Percentiles rank a stretch among this genome's conserved stretches.
phyloP scores from a whole-genome alignment of 2,113 vertebrate species.

The Tiliqua scincoides region DNA sequence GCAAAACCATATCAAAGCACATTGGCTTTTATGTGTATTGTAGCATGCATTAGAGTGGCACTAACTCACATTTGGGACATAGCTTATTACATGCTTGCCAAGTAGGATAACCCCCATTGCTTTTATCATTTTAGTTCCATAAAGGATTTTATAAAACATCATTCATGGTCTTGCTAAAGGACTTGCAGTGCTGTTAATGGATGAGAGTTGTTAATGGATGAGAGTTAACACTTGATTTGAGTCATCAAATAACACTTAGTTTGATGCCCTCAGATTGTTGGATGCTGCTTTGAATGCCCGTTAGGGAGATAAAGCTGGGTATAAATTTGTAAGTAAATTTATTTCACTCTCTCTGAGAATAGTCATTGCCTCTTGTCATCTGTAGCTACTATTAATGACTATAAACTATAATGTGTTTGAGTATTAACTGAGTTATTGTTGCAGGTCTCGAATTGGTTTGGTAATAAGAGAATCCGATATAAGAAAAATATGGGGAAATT shows the following conservation, averaged over 20 bases:
- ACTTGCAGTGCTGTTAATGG: background rate
- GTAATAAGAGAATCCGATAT: conserved; percentile 93
- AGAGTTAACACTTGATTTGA: background rate
- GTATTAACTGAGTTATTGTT: background rate
- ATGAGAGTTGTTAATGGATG: background rate
- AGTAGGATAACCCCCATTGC: background rate
- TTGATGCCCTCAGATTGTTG: too few relatives aligned
- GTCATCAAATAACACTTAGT: background rate
- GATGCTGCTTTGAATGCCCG: too few relatives aligned
- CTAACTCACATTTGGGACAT: background rate
- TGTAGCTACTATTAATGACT: background rate
- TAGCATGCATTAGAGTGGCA: background rate
- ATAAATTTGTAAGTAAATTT: too few relatives aligned
- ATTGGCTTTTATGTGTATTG: background rate
- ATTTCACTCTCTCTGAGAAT: background rate
- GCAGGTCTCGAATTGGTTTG: conserved; percentile 93
- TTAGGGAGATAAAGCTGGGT: too few relatives aligned
- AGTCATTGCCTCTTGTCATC: background rate
- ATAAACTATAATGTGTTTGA: background rate
- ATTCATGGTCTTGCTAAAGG: background rate
- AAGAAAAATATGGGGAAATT: conserved; percentile 94
- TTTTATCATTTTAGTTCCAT: background rate
- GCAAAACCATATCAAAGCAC: background rate
- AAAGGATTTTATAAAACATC: background rate
- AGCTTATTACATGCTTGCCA: background rate